Conservation (phyloP, 1,140 invertebrate genomes). For the Acromyrmex echinatior region DNA sequence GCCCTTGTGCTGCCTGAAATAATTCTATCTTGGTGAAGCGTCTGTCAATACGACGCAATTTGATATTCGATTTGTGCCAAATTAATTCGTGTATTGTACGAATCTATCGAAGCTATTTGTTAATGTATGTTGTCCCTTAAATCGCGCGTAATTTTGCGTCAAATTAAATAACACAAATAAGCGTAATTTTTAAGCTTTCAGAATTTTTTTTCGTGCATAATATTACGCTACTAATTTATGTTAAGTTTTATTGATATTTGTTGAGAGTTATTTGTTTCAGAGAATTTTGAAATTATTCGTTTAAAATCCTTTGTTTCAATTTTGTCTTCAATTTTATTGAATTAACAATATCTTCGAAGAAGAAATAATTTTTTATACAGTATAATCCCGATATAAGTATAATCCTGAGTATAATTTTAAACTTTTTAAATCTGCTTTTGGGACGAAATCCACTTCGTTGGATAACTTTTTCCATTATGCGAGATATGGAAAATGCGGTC, state of each 20-base stretch:
- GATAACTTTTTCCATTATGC: conserved; percentile 63
- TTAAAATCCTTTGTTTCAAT: neutral
- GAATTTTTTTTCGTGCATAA: neutral
- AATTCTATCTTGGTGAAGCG: conserved; percentile 26
- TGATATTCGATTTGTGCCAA: neutral
- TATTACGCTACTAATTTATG: neutral
- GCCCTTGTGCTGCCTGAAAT: conserved; percentile 4
- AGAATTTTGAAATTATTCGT: neutral
- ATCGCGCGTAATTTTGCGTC: neutral
- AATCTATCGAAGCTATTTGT: neutral
- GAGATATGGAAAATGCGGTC: conserved; percentile 48
- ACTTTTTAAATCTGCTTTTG: conserved; percentile 44
- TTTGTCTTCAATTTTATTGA: conserved; percentile 17
- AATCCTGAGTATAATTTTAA: conserved; percentile 49
- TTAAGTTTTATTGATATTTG: neutral
- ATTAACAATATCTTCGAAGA: neutral
- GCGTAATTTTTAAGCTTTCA: neutral
- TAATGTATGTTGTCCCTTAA: neutral
- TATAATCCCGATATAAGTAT: conserved; percentile 22
- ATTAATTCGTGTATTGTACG: neutral
- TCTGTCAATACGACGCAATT: neutral
- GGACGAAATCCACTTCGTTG: conserved; percentile 41
- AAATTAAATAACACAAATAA: neutral
- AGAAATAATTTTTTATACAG: conserved; percentile 7
- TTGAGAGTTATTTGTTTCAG: neutral